phyloP scores from a whole-genome alignment of 2,888 invertebrate genomes.

The Temnothorax ravouxi region DNA sequence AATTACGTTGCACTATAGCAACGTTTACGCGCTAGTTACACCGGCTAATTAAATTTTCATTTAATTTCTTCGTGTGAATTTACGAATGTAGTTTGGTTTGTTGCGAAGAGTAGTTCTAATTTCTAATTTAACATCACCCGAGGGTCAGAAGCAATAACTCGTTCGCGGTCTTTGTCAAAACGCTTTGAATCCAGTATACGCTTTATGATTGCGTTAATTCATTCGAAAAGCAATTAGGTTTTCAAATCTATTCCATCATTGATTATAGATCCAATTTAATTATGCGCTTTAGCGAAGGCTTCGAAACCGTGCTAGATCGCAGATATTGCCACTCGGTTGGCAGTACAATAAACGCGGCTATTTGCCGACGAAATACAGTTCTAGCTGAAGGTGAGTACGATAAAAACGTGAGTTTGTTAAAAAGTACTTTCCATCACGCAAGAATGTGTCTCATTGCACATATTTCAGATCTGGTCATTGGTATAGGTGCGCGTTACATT shows the following conservation, averaged over 20 bases:
- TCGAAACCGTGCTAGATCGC: conserved; percentile 34
- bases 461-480: conserved; percentile 7
- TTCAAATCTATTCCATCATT: conserved; percentile 17
- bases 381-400: conserved; percentile 68
- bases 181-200: background rate
- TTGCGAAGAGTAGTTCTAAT: conserved; percentile 26
- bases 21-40: conserved; percentile 4
- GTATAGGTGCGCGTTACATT: background rate
- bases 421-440: conserved; percentile 79
- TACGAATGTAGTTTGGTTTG: conserved; percentile 11
- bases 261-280: conserved; percentile 44
- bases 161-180: conserved; percentile 14
- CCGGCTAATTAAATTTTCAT: conserved; percentile 27
- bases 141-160: background rate
- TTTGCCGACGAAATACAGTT: conserved; percentile 10
- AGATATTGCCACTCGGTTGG: conserved; percentile 6
- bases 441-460: conserved; percentile 49
- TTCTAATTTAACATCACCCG: conserved; percentile 5
- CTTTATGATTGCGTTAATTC: background rate
- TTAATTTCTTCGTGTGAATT: conserved; percentile 9
- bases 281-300: conserved; percentile 21
- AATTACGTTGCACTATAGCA: background rate
- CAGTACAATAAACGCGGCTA: conserved; percentile 21
- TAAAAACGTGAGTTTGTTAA: conserved; percentile 71
- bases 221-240: conserved; percentile 17